Evolutionary conservation across 2,797 vertebrate species (phyloP), one percentile per base, ranked within the genome.

Genomic region (Brachymystax lenok): DNA sequence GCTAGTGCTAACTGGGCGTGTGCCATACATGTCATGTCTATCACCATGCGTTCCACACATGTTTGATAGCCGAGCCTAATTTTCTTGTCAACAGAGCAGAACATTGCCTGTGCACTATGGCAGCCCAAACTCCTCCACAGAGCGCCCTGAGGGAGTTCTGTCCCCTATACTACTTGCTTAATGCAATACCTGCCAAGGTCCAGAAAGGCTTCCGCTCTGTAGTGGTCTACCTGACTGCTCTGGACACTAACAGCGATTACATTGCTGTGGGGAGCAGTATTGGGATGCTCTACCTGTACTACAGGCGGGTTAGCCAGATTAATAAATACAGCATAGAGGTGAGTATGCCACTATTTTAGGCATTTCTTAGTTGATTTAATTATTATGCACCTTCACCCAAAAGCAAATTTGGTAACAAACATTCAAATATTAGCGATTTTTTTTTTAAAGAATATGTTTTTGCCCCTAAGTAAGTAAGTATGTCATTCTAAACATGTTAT

Each of bases 281-380:
- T 1, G 95, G 98, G 1, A 98, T 98, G 97, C 93, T 99, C 10
- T 99, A 99, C 84, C 93, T 99, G 59, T 98, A 98, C 92, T 99
- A 97, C 83, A 94, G 98, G 17, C 94, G 92, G 54, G 88, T 95
- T 13, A 94, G 92, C 74, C 96, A 95, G 84, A 98, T 99, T 97
- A 96, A 94, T 85, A 99, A 98, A 85, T 97, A 99, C 68, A 98
- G 95, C 90, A 91, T 99, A 19, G 96, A 99, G 96, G 97, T 98
- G 87, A 88, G 92, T 74, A 63, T 63, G 10, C 3, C 8, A 13
- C 59, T 63, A 21, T 24, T 63, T 63, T 21, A 63, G 10, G 19
- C 10, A 63, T 27, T 63, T 6, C 17, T 63, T 63, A 13, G 21
- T 24, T 61, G 8, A n/a, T 24, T 63, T 1, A 10, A 63, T 24